Percentiles rank a stretch among this genome's conserved stretches.
phyloP scores from a whole-genome alignment of 2,113 vertebrate species.

The Pelecanus crispus region DNA sequence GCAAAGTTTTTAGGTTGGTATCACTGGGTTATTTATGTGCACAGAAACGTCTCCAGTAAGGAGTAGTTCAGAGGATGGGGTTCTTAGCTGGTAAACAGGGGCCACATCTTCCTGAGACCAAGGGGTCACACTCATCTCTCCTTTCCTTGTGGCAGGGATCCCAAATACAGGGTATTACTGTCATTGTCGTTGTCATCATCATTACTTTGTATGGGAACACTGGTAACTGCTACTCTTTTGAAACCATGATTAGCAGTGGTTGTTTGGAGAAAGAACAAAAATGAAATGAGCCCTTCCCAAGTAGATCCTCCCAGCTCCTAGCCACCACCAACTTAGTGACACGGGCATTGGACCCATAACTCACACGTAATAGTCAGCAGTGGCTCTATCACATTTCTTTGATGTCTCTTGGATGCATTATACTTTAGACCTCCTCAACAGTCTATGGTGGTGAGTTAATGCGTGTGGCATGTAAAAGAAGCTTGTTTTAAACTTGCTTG shows the following conservation, averaged over 20 bases:
- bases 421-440: neutral
- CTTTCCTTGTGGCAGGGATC: neutral
- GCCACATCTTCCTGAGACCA: neutral
- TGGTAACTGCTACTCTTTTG: neutral
- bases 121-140: neutral
- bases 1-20: neutral
- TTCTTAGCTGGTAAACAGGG: neutral
- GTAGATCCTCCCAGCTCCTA: neutral
- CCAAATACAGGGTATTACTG: neutral
- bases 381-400: neutral
- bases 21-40: neutral
- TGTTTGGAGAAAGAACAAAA: neutral
- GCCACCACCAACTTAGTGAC: neutral
- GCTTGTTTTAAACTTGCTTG: neutral
- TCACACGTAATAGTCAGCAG: neutral
- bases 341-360: neutral
- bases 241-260: neutral
- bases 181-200: accelerated
- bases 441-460: neutral
- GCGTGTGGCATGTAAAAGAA: neutral
- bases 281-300: neutral
- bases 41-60: neutral
- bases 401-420: neutral
- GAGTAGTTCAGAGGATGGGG: neutral
- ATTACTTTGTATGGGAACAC: neutral